Evolutionary conservation across 2,113 vertebrate genomes (phyloP).

Genomic region (Jaculus jaculus): DNA sequence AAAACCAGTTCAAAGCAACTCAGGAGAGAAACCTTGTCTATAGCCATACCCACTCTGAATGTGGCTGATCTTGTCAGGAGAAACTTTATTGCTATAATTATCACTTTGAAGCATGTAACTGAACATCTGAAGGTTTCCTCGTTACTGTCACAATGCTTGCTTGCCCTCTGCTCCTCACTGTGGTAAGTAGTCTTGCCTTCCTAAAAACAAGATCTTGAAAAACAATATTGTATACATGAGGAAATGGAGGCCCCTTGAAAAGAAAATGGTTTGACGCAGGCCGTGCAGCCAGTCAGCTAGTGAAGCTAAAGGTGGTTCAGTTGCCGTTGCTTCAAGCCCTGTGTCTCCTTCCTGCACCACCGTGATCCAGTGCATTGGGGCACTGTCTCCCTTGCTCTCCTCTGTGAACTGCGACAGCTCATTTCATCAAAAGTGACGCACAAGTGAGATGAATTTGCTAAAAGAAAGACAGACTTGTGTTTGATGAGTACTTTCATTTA

Average conservation of each 20-base stretch:
- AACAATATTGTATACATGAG: neutral
- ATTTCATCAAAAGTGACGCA: slow-evolving; percentile 30
- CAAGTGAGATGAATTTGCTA: neutral
- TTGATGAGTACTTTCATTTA: neutral
- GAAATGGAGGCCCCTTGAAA: neutral
- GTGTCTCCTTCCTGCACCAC: neutral
- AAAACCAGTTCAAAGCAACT: neutral
- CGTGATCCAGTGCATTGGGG: too few relatives aligned
- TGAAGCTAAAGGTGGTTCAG: neutral
- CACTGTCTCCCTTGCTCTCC: neutral
- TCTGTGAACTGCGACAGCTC: neutral
- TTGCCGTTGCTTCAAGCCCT: neutral
- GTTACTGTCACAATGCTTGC: neutral
- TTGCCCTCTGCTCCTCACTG: neutral
- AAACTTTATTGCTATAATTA: neutral
- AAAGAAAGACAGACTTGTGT: slow-evolving; percentile 11
- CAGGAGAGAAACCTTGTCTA: neutral
- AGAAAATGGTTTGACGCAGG: neutral
- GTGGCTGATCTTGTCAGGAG: too few relatives aligned
- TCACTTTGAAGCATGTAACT: neutral
- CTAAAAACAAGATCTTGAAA: neutral
- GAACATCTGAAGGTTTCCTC: neutral
- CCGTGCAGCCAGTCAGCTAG: neutral
- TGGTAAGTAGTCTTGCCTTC: neutral
- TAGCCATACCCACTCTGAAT: too few relatives aligned